phyloP scores from a whole-genome alignment of 2,888 invertebrate genomes.

The Phyto melanocephala region DNA sequence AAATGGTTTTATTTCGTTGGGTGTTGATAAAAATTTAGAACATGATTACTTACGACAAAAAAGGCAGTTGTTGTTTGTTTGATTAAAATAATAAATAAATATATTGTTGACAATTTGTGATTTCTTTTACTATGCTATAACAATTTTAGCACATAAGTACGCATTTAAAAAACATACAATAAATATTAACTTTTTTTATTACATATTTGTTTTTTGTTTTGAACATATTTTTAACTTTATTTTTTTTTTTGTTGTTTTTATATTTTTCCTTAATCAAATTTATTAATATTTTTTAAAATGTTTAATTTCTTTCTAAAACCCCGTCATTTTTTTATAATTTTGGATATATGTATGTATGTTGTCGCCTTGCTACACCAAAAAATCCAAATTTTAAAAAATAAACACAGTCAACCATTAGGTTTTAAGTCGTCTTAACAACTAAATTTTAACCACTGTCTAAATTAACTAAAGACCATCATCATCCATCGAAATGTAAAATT shows the following conservation, averaged over 20 bases:
- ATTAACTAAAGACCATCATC: conserved; percentile 25
- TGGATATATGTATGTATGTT: neutral
- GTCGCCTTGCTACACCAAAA: neutral
- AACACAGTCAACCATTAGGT: conserved; percentile 40
- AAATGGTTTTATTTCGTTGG: too few relatives aligned
- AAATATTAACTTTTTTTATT: too few relatives aligned
- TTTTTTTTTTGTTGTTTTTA: neutral
- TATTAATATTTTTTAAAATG: neutral
- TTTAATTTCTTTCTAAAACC: neutral
- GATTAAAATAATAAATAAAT: too few relatives aligned
- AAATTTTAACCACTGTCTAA: conserved; percentile 52
- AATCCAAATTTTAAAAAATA: conserved; percentile 1
- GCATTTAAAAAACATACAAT: too few relatives aligned
- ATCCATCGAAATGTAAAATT: conserved; percentile 33
- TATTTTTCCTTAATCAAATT: neutral
- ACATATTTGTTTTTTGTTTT: too few relatives aligned
- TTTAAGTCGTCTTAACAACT: conserved; percentile 59
- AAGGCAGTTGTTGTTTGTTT: too few relatives aligned
- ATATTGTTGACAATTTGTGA: too few relatives aligned
- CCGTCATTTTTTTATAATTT: neutral
- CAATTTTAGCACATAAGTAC: too few relatives aligned
- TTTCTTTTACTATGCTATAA: too few relatives aligned
- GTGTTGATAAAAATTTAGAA: too few relatives aligned
- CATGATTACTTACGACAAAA: too few relatives aligned
- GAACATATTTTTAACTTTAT: neutral